A percentile compares a stretch with the other conserved stretches of the same genome.
Evolutionary conservation across 1,140 invertebrate genomes (phyloP).

Genomic region (Muscidifurax raptorellus): DNA sequence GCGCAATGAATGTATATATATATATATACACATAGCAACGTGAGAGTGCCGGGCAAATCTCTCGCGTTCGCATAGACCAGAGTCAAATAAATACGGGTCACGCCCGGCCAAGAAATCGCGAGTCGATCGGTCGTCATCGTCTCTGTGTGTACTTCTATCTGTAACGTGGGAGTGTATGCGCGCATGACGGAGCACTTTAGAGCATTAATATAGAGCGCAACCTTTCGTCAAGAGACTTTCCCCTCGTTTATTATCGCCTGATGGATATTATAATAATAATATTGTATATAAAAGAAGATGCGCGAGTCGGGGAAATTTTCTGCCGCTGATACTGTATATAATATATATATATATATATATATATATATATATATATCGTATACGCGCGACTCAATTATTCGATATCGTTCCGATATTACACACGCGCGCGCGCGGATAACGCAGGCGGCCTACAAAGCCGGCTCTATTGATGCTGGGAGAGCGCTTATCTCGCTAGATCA

Average conservation of each 20-base stretch:
- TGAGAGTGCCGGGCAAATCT: background rate
- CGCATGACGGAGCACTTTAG: background rate
- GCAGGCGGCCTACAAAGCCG: constrained; percentile 33
- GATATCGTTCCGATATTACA: background rate
- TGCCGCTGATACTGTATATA: too few species aligned
- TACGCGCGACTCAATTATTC: background rate
- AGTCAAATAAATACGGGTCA: background rate
- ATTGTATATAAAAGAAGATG: too few species aligned
- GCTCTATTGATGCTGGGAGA: constrained; percentile 50
- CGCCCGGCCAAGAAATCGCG: background rate
- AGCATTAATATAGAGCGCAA: constrained; percentile 30
- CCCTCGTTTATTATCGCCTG: constrained; percentile 64
- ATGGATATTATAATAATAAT: background rate
- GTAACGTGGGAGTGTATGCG: constrained; percentile 60
- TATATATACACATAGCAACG: background rate
- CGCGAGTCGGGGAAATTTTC: too few species aligned
- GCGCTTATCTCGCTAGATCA: constrained; percentile 57
- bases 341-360: too few species aligned
- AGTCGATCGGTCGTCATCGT: background rate
- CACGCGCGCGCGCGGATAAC: background rate
- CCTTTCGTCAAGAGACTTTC: constrained; percentile 56
- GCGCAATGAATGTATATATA: background rate
- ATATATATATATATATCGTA: too few species aligned
- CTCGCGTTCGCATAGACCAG: background rate
- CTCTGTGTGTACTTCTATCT: background rate